Conservation (phyloP, 2,113 vertebrate species). For the Sinocyclocheilus maitianheensis region DNA sequence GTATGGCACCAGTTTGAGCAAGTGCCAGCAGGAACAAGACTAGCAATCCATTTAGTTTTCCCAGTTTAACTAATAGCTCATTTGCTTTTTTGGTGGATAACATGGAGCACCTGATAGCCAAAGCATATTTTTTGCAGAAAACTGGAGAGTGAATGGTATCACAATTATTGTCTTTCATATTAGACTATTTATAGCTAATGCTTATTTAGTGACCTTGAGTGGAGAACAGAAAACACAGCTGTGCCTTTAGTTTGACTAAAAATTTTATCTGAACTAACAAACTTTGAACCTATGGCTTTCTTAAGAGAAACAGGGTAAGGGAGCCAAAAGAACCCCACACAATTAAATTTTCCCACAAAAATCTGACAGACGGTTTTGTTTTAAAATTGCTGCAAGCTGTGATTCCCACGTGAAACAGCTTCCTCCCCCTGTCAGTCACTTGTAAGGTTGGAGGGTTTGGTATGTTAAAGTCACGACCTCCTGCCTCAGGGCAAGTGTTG, state of each 20-base stretch:
- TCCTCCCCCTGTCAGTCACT: conserved; percentile 91
- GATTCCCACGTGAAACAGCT: conserved; percentile 94
- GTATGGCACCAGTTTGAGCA: conserved; percentile 41
- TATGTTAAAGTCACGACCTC: conserved; percentile 87
- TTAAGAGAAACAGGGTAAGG: conserved; percentile 78
- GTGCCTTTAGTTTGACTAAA: conserved; percentile 72
- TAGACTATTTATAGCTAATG: conserved; percentile 72
- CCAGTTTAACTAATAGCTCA: not conserved
- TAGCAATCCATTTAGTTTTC: not conserved
- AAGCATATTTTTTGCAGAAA: conserved; percentile 5
- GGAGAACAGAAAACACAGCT: conserved; percentile 79
- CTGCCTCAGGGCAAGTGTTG: conserved; percentile 81
- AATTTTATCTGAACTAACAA: conserved; percentile 82
- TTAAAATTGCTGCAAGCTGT: conserved; percentile 85
- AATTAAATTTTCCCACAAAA: conserved; percentile 90
- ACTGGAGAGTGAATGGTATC: conserved; percentile 24
- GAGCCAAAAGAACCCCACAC: conserved; percentile 71
- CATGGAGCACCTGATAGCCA: not conserved
- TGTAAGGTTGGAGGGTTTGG: conserved; percentile 77
- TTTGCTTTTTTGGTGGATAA: not conserved
- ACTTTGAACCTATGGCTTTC: conserved; percentile 76
- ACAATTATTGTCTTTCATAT: conserved; percentile 59
- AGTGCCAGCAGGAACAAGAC: conserved; percentile 54
- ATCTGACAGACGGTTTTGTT: conserved; percentile 79
- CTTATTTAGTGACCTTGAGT: conserved; percentile 70